A percentile compares a stretch with the other conserved stretches of the same genome.
Evolutionary conservation across 2,888 invertebrate genomes (phyloP).

Genomic region (Hanleya hanleyi): DNA sequence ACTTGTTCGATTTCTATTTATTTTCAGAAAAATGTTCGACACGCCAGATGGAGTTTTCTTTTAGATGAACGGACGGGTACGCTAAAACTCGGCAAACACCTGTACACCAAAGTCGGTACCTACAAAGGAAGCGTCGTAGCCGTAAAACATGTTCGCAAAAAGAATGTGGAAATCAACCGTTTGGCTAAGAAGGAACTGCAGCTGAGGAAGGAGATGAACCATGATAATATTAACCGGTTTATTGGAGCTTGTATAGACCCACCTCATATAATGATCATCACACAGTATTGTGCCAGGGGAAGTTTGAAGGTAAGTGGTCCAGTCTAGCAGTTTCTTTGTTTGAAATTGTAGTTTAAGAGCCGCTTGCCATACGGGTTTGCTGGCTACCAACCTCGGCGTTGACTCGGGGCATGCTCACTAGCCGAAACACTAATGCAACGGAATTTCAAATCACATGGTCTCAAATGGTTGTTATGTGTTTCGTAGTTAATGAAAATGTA

Average conservation of each 20-base stretch:
- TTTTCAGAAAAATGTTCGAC: slow-evolving; percentile 39
- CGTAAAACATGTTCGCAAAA: slow-evolving; percentile 81
- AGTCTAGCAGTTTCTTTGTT: too few species aligned
- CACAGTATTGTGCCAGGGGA: slow-evolving; percentile 68
- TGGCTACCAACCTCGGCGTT: too few species aligned
- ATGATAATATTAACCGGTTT: slow-evolving; percentile 71
- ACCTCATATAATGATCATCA: slow-evolving; percentile 66
- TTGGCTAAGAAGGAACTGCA: slow-evolving; percentile 69
- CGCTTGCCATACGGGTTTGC: not conserved
- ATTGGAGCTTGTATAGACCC: slow-evolving; percentile 71
- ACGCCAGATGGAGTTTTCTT: slow-evolving; percentile 45
- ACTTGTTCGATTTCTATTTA: too few species aligned
- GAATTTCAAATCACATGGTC: too few species aligned
- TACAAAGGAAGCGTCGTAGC: slow-evolving; percentile 78
- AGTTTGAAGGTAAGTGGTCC: slow-evolving; percentile 69
- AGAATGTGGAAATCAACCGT: slow-evolving; percentile 64
- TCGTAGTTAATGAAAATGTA: too few species aligned
- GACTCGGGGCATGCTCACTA: too few species aligned
- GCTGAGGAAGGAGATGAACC: slow-evolving; percentile 67
- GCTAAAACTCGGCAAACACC: slow-evolving; percentile 20
- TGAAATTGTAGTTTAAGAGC: too few species aligned
- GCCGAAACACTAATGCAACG: too few species aligned
- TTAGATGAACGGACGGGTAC: slow-evolving; percentile 22
- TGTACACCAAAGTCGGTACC: slow-evolving; percentile 53
- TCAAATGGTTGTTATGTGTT: too few species aligned